Percentiles rank a stretch among this genome's conserved stretches.
Evolutionary conservation across 92 coral and sea anemone species (phyloP).

Genomic region (Epizoanthus illoricatus): DNA sequence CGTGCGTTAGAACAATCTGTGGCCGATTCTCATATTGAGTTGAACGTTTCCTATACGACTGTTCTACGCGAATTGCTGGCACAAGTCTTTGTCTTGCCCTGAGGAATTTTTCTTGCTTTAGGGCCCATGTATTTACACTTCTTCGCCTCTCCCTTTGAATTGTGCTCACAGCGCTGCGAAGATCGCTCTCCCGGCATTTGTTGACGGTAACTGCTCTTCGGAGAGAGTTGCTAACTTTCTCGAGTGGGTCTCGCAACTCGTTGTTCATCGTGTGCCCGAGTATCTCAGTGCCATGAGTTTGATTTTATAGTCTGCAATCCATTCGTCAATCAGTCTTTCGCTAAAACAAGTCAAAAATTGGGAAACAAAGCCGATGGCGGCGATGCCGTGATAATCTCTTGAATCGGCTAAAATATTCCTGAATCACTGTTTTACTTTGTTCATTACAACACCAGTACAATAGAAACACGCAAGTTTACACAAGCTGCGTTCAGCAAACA

Average conservation of each 20-base stretch:
- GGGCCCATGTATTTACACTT: constrained; percentile 74
- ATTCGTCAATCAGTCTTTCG: neutral
- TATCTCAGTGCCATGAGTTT: neutral
- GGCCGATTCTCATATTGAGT: neutral
- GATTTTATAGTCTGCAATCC: neutral
- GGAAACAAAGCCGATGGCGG: neutral
- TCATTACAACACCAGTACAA: constrained; percentile 27
- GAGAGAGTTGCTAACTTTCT: constrained; percentile 80
- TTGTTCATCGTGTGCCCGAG: constrained; percentile 55
- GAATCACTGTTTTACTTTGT: neutral
- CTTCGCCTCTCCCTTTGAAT: constrained; percentile 76
- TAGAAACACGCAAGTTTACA: neutral
- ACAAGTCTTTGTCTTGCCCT: constrained; percentile 72
- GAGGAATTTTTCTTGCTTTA: constrained; percentile 81
- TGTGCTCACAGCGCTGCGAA: constrained; percentile 72
- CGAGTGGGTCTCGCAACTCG: constrained; percentile 80
- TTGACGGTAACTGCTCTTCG: constrained; percentile 86
- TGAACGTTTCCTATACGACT: neutral
- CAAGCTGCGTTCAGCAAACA: constrained; percentile 11
- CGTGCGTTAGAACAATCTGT: neutral
- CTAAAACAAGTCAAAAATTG: neutral
- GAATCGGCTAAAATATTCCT: neutral
- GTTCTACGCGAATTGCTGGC: constrained; percentile 48
- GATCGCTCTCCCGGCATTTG: constrained; percentile 77
- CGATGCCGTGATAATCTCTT: constrained; percentile 3